Evolutionary conservation across 2,888 invertebrate species (phyloP), one percentile per base, ranked within the genome.

Genomic region (Nomada goodeniana): DNA sequence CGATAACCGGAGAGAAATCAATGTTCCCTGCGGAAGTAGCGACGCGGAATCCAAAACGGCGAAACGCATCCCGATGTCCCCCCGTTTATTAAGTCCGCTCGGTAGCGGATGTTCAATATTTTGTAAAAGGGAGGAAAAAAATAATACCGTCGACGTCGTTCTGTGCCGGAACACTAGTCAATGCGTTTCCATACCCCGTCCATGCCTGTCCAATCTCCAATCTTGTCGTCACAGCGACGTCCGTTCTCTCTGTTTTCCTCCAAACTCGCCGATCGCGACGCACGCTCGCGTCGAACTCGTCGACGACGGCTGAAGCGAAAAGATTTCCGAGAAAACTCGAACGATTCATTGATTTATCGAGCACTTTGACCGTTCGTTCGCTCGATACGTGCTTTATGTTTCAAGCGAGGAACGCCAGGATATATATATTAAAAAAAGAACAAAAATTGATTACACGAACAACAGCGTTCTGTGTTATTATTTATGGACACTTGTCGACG

Each of bases 101-200:
- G 29, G 57, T 64, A 50, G 52, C 72, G 64, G 72, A 50, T 69
- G 59, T 73, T 52, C 26, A 18, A 57, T 50, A 42, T 64, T 42
- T 57, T 57, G 72, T 13, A 52, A 57, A 36, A 5, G 26, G 26
- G 36, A 36, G 36, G 7, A 36, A 36, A 36, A 29, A 36, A 36
- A 29, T 13, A 57, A 23, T 36, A 57, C 44, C 67, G 29, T 29
- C 50, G 57, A 55, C 29, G 60, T 78, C 60, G 60, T 63, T 72
- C 57, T 26, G 29, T 64, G 57, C 47, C 64, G 63, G 65, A 36
- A 73, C 50, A 61, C 68, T 73, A 70, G 53, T 68, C 36, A 68
- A 75, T 75, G 75, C 53, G 68, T 86, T 76, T 82, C 36, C 74
- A 80, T 23, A 73, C 80, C 86, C 80, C 85, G 86, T 86, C 86